These are phyloP conservation scores for Lasioglossum zephyrum DNA, from an alignment of 2,888 invertebrate species.

Conservation along the genomic window DNA sequence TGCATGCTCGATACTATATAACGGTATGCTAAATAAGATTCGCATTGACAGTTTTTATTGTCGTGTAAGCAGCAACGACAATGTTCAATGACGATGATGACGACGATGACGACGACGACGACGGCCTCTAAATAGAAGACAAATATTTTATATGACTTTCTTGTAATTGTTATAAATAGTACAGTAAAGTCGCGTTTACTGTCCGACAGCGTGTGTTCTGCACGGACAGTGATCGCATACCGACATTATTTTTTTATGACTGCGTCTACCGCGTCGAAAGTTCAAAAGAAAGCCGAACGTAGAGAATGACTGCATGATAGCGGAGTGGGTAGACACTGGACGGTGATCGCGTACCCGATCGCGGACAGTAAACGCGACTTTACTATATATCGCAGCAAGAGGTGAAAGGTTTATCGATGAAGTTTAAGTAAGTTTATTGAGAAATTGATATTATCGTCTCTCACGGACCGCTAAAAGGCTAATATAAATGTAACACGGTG, in stretches of 20 bases:
- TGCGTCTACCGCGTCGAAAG: too few species aligned
- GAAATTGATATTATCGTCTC: neutral
- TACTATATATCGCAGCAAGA: neutral
- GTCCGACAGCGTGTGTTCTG: too few species aligned
- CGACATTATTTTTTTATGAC: too few species aligned
- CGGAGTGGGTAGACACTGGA: too few species aligned
- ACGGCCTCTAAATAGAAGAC: constrained; percentile 8
- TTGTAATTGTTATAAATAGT: constrained; percentile 3
- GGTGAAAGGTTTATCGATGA: neutral
- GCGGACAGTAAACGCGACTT: too few species aligned
- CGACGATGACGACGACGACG: neutral
- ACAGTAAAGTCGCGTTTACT: neutral
- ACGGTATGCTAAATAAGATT: neutral
- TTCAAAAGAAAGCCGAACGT: too few species aligned
- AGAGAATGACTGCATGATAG: too few species aligned
- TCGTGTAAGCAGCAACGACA: neutral
- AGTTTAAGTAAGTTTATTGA: neutral
- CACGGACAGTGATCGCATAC: too few species aligned
- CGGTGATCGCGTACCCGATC: too few species aligned
- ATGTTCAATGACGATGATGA: constrained; percentile 1
- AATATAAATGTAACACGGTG: neutral
- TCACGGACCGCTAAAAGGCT: neutral
- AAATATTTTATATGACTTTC: constrained; percentile 24
- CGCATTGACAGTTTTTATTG: neutral
- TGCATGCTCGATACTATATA: neutral